Conservation (phyloP, 2,797 vertebrate species). For the Glossophaga mutica region DNA sequence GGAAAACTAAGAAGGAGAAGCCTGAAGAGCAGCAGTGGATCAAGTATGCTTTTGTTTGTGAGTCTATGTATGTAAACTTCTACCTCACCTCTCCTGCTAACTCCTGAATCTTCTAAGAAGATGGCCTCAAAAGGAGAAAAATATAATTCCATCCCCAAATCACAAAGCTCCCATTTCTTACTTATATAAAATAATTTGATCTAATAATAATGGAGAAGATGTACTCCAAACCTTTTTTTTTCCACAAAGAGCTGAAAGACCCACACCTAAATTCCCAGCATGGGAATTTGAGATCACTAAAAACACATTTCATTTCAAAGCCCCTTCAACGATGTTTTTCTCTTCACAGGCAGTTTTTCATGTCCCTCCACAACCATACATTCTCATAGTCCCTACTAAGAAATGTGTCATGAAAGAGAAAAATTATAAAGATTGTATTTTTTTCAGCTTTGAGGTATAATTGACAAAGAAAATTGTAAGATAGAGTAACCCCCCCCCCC, state of each 20-base stretch:
- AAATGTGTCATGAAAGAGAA: constrained; percentile 31
- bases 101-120: background rate
- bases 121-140: constrained; percentile 17
- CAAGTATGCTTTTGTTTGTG: constrained; percentile 9
- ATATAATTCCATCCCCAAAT: constrained; percentile 15
- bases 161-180: background rate
- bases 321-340: background rate
- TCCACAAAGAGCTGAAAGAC: constrained; percentile 14
- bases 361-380: background rate
- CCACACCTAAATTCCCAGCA: background rate
- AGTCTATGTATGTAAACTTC: background rate
- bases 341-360: constrained; percentile 36
- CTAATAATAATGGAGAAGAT: background rate
- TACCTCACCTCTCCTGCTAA: background rate
- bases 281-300: background rate
- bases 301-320: constrained; percentile 19
- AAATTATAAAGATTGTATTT: background rate
- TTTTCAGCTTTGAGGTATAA: constrained; percentile 19
- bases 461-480: constrained; percentile 20
- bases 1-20: constrained; percentile 2
- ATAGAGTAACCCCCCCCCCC: background rate
- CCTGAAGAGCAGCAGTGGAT: background rate
- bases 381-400: background rate
- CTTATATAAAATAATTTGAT: background rate
- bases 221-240: background rate